Evolutionary conservation across 2,888 invertebrate species (phyloP).

Genomic region (Luperina testacea): DNA sequence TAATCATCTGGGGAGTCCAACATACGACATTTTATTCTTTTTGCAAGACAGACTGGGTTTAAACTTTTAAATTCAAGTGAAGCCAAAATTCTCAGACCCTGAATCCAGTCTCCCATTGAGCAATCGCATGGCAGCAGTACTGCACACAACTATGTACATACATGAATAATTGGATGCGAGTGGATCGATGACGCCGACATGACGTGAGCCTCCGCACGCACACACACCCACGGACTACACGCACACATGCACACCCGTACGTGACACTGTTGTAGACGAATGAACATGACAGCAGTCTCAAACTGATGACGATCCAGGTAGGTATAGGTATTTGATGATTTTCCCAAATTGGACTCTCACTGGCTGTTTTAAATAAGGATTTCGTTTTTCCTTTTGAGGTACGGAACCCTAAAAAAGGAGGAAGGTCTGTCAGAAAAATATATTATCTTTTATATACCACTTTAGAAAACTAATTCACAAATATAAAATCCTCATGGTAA

Average conservation of each 20-base stretch:
- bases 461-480: neutral
- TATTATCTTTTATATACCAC: neutral
- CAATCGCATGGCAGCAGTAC: slow-evolving; percentile 43
- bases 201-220: slow-evolving; percentile 57
- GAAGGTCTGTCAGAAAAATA: neutral
- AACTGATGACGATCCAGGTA: slow-evolving; percentile 2
- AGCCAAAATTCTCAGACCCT: neutral
- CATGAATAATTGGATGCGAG: slow-evolving; percentile 72
- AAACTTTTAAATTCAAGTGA: neutral
- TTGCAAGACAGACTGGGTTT: neutral
- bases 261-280: neutral
- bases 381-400: too few relatives aligned
- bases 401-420: too few relatives aligned
- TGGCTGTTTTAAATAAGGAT: neutral
- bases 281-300: neutral
- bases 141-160: slow-evolving; percentile 65
- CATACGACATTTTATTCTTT: neutral
- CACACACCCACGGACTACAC: slow-evolving; percentile 4
- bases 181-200: slow-evolving; percentile 74
- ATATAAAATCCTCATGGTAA: neutral
- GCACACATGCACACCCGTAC: too few relatives aligned
- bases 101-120: slow-evolving; percentile 23
- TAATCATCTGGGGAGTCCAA: neutral
- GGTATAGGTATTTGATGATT: slow-evolving; percentile 5
- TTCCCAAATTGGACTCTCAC: neutral